Conservation (phyloP, 1,140 invertebrate species). For the Zaprionus lachaisei region DNA sequence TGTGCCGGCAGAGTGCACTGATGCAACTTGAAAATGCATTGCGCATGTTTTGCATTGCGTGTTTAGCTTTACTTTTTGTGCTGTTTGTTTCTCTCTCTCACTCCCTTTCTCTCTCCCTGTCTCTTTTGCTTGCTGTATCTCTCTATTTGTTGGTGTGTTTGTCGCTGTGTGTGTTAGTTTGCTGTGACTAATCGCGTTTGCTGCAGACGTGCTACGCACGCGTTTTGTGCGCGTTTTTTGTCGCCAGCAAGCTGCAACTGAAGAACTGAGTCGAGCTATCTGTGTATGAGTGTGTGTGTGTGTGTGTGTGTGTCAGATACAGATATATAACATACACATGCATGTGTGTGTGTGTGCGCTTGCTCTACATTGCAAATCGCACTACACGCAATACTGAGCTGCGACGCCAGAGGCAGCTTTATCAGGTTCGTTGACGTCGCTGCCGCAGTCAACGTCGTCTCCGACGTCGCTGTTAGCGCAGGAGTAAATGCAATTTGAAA, state of each 20-base stretch:
- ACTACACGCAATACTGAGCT: neutral
- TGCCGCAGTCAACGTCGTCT: neutral
- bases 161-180: slow-evolving; percentile 14
- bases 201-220: slow-evolving; percentile 48
- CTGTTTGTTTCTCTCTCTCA: neutral
- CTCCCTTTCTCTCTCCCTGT: neutral
- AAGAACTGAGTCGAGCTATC: neutral
- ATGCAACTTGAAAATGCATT: slow-evolving; percentile 73
- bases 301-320: slow-evolving; percentile 5
- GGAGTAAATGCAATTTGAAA: slow-evolving; percentile 42
- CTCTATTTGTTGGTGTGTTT: neutral
- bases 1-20: slow-evolving; percentile 38
- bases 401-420: slow-evolving; percentile 13
- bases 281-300: neutral
- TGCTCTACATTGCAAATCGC: slow-evolving; percentile 13
- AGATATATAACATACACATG: neutral
- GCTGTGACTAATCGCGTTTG: slow-evolving; percentile 43
- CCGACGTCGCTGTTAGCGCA: slow-evolving; percentile 15
- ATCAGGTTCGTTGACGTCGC: slow-evolving; percentile 22
- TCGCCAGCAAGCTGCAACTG: neutral
- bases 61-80: slow-evolving; percentile 46
- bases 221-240: slow-evolving; percentile 59
- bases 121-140: neutral
- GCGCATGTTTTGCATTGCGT: slow-evolving; percentile 72
- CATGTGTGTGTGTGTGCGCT: slow-evolving; percentile 1